Base-by-base conservation (phyloP, 2,113 vertebrate species). In the Epinephelus lanceolatus region DNA sequence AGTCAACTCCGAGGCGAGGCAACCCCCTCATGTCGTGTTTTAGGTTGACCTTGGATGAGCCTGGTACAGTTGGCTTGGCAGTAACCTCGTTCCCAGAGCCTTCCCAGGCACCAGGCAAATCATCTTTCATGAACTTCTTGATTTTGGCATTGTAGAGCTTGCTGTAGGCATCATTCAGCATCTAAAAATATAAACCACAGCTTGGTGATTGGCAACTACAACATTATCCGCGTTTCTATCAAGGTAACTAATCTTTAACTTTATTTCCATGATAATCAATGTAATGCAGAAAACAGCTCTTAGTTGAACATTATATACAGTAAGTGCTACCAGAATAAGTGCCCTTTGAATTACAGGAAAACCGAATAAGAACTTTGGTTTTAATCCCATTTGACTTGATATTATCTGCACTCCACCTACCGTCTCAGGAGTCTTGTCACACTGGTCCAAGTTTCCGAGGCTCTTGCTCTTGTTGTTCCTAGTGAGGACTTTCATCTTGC, bases 121-220 rank as follows among this genome's bases (percentile, higher is more conserved):
- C 73, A n/a, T 33, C 76, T 76, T 55, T 94, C 77, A 96, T 90
- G 68, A 90, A 95, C 87, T 23, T 95, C 85, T 85, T 95, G 83
- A 96, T 94, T 89, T 94, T 96, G 69, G 83, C 13, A 62, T 95
- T 94, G 90, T 83, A 96, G 73, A 96, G 90, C 86, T 91, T 95
- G 88, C n/a, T 92, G 86, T 96, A 95, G 47, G 93, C 92, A 86
- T 96, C 92, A 2, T 73, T 87, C 83, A 91, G 88, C 92, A 95
- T 92, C 95, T 96, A 86, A 62, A 91, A 89, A 70, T 7, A 47
- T 3, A 72, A 90, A 66, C 11, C n/a, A 89, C 1, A 85, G 61
- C 3, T 42, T 65, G 9, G 18, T 83, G 9, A 87, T 23, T 73
- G 12, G n/a, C 69, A 47, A 5, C 13, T 27, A 30, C 18, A 37